These are phyloP conservation scores for Oophaga sylvatica DNA, from an alignment of 2,797 vertebrate species.

Conservation along the genomic window DNA sequence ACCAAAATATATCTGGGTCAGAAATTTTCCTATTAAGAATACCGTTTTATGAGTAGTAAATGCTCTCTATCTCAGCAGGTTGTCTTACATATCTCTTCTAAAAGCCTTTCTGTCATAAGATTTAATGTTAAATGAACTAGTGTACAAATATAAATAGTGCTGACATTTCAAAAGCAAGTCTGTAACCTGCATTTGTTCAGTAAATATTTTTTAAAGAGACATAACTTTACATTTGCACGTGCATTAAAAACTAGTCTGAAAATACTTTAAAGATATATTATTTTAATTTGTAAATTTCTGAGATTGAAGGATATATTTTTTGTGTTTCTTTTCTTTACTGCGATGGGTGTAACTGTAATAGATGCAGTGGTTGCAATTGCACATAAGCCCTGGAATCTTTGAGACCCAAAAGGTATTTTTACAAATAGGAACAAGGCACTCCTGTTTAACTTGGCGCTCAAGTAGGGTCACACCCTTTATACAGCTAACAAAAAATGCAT, in stretches of 20 bases:
- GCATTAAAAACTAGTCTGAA: neutral
- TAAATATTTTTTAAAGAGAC: neutral
- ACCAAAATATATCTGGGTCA: constrained; percentile 52
- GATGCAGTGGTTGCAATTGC: too few relatives aligned
- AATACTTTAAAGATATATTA: neutral
- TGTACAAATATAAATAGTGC: constrained; percentile 37
- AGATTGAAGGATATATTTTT: neutral
- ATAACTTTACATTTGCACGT: neutral
- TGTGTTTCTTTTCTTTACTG: neutral
- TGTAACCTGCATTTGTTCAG: constrained; percentile 20
- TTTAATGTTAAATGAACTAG: constrained; percentile 46
- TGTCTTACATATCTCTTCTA: constrained; percentile 45
- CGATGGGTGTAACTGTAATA: too few relatives aligned
- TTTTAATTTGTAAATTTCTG: neutral
- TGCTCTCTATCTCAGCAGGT: constrained; percentile 49
- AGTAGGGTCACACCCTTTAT: too few relatives aligned
- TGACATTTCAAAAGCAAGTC: constrained; percentile 48
- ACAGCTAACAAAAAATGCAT: too few relatives aligned
- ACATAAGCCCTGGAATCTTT: too few relatives aligned
- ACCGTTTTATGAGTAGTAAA: constrained; percentile 48
- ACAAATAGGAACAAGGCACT: too few relatives aligned
- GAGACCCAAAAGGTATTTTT: too few relatives aligned
- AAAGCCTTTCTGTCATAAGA: constrained; percentile 48
- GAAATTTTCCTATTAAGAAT: constrained; percentile 28
- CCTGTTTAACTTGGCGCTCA: too few relatives aligned